phyloP scores from a whole-genome alignment of 2,888 invertebrate species.

The Eumacrocentrus americanus region DNA sequence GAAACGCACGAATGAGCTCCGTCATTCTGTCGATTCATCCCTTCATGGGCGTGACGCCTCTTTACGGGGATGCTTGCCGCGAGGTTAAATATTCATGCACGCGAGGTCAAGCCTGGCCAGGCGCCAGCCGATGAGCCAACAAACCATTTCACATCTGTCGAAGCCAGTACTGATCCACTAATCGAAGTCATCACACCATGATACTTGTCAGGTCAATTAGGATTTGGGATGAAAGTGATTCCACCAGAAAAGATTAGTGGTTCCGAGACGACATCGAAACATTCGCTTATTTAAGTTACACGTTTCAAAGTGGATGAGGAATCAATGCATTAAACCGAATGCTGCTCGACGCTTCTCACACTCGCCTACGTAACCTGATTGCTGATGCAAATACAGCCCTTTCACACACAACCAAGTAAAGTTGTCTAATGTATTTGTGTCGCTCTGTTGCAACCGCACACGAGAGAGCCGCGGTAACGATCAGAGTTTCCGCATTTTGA shows the following conservation, averaged over 20 bases:
- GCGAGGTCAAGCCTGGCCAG: slow-evolving; percentile 12
- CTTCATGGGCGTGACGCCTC: not conserved
- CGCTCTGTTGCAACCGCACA: not conserved
- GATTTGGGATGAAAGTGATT: too few relatives aligned
- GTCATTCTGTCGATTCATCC: not conserved
- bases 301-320: too few relatives aligned
- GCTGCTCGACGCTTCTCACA: not conserved
- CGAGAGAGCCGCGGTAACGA: slow-evolving; percentile 5
- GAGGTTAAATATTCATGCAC: slow-evolving; percentile 23
- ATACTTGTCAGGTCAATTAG: too few relatives aligned
- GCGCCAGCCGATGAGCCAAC: slow-evolving; percentile 15
- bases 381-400: slow-evolving; percentile 5
- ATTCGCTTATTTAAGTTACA: too few relatives aligned
- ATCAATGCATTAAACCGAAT: too few relatives aligned
- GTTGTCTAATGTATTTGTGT: slow-evolving; percentile 6
- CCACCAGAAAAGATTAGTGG: too few relatives aligned
- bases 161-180: not conserved
- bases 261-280: too few relatives aligned
- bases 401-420: not conserved
- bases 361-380: not conserved
- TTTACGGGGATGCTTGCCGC: not conserved
- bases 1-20: not conserved
- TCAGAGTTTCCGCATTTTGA: slow-evolving; percentile 28
- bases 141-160: not conserved
- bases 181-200: not conserved